Evolutionary conservation across 2,797 vertebrate genomes (phyloP), one percentile per base, ranked within the genome.

Genomic region (Betta splendens): DNA sequence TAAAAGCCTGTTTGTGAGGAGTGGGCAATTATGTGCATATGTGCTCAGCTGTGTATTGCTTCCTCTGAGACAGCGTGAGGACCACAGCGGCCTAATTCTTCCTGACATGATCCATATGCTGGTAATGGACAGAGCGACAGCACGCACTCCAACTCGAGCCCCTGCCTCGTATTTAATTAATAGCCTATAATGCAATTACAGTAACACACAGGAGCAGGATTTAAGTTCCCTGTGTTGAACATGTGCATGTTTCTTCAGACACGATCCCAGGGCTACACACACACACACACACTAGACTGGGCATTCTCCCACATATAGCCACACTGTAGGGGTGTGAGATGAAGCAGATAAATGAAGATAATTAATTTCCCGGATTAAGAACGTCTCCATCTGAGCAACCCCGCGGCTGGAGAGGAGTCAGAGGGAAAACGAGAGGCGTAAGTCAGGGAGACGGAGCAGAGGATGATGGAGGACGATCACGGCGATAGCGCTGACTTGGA

Each of bases 361-460:
- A 86, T 85, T 85, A 77, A 85, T 87, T 86, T 85, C 65, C 76
- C 67, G 69, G 73, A 85, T 85, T 80, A 81, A 75, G 79, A 73
- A 26, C 13, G 36, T 74, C 73, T 84, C 69, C 75, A 74, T 80
- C 55, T 72, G 77, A 82, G 62, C 60, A 56, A 49, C 54, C 79
- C 80, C 5, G 35, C 45, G 57, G 81, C 81, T 69, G 55, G 54
- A 69, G 69, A 75, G 12, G 44, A 77, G 64, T 64, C 69, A 51
- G 35, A 64, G 55, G 47, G 31, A 64, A 68, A 77, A 63, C 58
- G 64, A 52, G 64, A 71, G 9, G 37, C 64, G 51, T 9, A 63
- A 80, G 64, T 69, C 50, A 29, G 45, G 51, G 45, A 65, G n/a
- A 37, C 16, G 10, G 35, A 28, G 49, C 35, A 43, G 64, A 75